These are phyloP conservation scores for Andrena hattorfiana DNA, from an alignment of 2,888 invertebrate species.

Conservation along the genomic window DNA sequence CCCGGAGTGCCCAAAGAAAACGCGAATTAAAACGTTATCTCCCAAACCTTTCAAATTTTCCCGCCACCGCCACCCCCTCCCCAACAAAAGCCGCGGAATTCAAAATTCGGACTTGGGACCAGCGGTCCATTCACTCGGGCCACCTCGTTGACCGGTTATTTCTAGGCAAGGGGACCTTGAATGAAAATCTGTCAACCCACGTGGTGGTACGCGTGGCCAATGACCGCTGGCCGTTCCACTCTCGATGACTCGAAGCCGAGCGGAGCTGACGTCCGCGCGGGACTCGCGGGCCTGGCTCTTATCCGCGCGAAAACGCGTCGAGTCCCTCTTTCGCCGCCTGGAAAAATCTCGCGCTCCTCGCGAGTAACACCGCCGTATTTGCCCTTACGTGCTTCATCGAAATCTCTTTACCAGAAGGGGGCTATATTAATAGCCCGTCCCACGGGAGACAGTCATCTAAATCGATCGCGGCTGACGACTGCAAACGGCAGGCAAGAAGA, in stretches of 20 bases:
- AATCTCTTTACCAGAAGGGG: background rate
- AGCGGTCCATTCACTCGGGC: slow-evolving; percentile 37
- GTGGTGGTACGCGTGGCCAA: slow-evolving; percentile 70
- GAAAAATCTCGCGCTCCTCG: too few relatives aligned
- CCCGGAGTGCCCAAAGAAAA: too few relatives aligned
- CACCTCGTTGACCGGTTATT: slow-evolving; percentile 30
- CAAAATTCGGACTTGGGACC: slow-evolving; percentile 5
- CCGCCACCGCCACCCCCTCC: too few relatives aligned
- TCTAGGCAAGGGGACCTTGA: slow-evolving; percentile 56
- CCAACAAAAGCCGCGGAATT: background rate
- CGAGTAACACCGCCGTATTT: too few relatives aligned
- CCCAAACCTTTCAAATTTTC: background rate
- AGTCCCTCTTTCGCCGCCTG: too few relatives aligned
- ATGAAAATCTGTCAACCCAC: slow-evolving; percentile 69
- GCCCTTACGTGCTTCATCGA: too few relatives aligned
- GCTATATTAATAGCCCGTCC: background rate
- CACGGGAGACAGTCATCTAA: slow-evolving; percentile 14
- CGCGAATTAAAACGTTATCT: too few relatives aligned
- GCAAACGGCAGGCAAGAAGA: background rate
- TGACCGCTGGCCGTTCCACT: slow-evolving; percentile 69
- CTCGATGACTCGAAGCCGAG: slow-evolving; percentile 64
- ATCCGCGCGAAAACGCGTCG: background rate
- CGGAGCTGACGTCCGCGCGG: slow-evolving; percentile 11
- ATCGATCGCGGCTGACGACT: slow-evolving; percentile 11
- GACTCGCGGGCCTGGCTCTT: too few relatives aligned